These are phyloP conservation scores for Montifringilla adamsi DNA, from an alignment of 2,113 vertebrate genomes.

Conservation along the genomic window DNA sequence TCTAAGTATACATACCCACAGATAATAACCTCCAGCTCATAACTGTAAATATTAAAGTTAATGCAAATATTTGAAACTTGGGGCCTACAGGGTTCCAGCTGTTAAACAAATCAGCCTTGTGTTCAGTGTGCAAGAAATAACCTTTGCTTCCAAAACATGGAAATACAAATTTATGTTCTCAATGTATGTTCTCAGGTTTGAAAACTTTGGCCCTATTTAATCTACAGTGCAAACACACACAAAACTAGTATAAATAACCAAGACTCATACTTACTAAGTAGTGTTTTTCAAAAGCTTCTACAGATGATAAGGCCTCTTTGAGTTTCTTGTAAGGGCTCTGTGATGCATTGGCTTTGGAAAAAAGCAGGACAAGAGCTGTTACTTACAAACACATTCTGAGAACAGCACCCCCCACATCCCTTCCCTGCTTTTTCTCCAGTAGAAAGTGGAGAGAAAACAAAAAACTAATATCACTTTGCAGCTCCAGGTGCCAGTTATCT, in stretches of 20 bases:
- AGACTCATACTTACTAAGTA: slow-evolving; percentile 84
- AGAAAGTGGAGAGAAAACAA: not conserved
- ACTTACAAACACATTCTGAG: not conserved
- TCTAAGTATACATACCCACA: not conserved
- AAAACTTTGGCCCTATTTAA: not conserved
- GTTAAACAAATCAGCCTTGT: not conserved
- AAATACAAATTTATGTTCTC: not conserved
- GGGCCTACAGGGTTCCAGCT: not conserved
- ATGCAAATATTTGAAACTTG: not conserved
- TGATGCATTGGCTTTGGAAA: slow-evolving; percentile 83
- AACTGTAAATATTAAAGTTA: not conserved
- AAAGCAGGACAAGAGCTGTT: not conserved
- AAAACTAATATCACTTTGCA: not conserved
- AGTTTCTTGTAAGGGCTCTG: slow-evolving; percentile 98
- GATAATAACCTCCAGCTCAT: not conserved
- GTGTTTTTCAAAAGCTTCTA: slow-evolving; percentile 96
- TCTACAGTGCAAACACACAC: fast-evolving
- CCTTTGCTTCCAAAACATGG: not conserved
- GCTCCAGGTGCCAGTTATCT: not conserved
- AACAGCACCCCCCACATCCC: not conserved
- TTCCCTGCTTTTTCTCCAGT: not conserved
- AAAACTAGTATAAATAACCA: not conserved
- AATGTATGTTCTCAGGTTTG: not conserved
- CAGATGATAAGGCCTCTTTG: slow-evolving; percentile 94
- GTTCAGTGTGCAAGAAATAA: not conserved